phyloP scores from a whole-genome alignment of 2,888 invertebrate species.

The Capitulum mitella region DNA sequence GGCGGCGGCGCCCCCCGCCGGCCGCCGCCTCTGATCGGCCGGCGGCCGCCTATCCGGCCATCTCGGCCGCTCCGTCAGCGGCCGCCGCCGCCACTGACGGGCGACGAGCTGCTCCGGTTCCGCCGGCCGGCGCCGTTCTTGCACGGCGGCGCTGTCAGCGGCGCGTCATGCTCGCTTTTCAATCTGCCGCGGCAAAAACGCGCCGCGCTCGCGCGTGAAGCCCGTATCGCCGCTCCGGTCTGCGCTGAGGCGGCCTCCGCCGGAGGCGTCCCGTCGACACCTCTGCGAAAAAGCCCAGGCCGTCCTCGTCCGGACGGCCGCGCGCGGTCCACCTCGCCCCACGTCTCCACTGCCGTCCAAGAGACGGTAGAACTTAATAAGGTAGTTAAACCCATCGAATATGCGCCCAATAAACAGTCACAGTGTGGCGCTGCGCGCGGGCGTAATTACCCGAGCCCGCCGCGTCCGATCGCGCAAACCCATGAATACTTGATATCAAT shows the following conservation, averaged over 20 bases:
- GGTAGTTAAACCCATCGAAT: slow-evolving; percentile 3
- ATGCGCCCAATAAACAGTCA: slow-evolving; percentile 19
- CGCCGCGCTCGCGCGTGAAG: neutral
- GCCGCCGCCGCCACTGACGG: neutral
- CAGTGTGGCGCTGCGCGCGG: slow-evolving; percentile 2
- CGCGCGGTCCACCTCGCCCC: neutral
- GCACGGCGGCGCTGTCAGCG: neutral
- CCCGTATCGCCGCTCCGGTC: neutral
- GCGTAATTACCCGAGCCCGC: neutral
- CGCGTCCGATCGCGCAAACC: neutral
- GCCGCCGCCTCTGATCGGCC: slow-evolving; percentile 13
- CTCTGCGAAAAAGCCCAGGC: neutral
- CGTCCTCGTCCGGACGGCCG: neutral
- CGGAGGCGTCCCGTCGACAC: neutral
- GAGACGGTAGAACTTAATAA: neutral
- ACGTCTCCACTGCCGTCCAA: neutral
- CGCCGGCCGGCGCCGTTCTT: no score
- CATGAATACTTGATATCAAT: slow-evolving; percentile 12
- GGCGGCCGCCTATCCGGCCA: neutral
- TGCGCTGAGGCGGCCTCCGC: neutral
- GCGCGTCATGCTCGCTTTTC: neutral
- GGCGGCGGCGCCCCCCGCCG: slow-evolving; percentile 8
- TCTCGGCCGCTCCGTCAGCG: neutral
- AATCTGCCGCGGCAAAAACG: neutral
- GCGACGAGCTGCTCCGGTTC: neutral